These are phyloP conservation scores for Hyperoodon ampullatus DNA, from an alignment of 2,113 vertebrate genomes.

Conservation along the genomic window DNA sequence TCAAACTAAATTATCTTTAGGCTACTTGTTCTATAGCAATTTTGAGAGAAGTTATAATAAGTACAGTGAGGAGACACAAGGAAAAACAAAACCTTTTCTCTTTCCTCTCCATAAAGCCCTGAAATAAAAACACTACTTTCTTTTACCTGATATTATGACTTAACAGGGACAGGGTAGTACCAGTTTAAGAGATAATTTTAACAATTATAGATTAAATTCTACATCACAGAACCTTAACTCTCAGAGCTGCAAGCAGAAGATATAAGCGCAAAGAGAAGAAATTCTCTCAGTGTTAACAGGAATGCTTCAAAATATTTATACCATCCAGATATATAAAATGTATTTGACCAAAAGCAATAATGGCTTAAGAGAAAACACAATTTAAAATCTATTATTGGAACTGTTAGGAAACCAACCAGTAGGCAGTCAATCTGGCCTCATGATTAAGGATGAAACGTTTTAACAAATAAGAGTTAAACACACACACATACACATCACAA, in stretches of 20 bases:
- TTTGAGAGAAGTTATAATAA: constrained; percentile 10
- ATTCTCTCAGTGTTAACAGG: not conserved
- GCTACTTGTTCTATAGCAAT: not conserved
- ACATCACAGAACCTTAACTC: not conserved
- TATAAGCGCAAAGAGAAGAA: not conserved
- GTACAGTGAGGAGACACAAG: not conserved
- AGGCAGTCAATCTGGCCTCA: not conserved
- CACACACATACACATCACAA: not conserved
- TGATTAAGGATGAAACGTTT: constrained; percentile 41
- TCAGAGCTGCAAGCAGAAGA: not conserved
- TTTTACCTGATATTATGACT: not conserved
- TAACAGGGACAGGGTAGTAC: not conserved
- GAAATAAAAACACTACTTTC: constrained; percentile 38
- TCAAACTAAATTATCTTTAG: not conserved
- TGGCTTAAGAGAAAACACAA: constrained; percentile 33
- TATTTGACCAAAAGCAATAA: constrained; percentile 19
- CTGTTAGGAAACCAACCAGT: constrained; percentile 1
- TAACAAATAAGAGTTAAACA: constrained; percentile 10
- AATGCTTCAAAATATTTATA: not conserved
- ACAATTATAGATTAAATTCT: not conserved
- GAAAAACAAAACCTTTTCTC: not conserved
- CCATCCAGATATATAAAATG: constrained; percentile 11
- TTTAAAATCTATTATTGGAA: constrained; percentile 52
- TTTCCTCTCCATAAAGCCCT: not conserved
- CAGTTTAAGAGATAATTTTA: not conserved